Conservation (phyloP, 2,113 vertebrate genomes). For the Otocyon megalotis region DNA sequence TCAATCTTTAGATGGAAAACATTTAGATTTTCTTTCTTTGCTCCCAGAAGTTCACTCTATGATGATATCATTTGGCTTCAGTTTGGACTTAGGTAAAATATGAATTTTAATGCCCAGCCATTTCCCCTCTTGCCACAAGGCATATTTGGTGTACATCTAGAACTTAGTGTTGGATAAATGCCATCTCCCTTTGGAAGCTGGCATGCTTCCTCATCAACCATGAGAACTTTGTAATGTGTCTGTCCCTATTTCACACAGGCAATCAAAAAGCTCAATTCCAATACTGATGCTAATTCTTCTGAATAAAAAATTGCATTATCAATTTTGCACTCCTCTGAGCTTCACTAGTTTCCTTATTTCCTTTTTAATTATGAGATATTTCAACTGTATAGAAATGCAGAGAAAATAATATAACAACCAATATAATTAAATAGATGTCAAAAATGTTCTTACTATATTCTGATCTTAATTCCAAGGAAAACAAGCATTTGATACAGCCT, state of each 20-base stretch:
- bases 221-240: not conserved
- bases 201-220: not conserved
- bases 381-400: not conserved
- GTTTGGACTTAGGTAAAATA: not conserved
- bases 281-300: not conserved
- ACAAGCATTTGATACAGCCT: not conserved
- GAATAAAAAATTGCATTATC: not conserved
- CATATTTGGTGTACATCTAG: not conserved
- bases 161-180: not conserved
- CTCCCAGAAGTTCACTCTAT: not conserved
- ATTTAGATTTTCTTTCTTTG: not conserved
- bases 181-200: not conserved
- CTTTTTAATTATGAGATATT: not conserved
- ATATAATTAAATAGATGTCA: not conserved
- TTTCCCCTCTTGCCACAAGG: not conserved
- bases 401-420: not conserved
- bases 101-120: not conserved
- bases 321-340: not conserved
- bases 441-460: not conserved
- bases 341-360: not conserved
- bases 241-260: not conserved
- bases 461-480: not conserved
- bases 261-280: not conserved
- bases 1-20: not conserved
- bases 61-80: not conserved